Evolutionary conservation across 2,113 vertebrate genomes (phyloP).

Genomic region (Pterocles gutturalis): DNA sequence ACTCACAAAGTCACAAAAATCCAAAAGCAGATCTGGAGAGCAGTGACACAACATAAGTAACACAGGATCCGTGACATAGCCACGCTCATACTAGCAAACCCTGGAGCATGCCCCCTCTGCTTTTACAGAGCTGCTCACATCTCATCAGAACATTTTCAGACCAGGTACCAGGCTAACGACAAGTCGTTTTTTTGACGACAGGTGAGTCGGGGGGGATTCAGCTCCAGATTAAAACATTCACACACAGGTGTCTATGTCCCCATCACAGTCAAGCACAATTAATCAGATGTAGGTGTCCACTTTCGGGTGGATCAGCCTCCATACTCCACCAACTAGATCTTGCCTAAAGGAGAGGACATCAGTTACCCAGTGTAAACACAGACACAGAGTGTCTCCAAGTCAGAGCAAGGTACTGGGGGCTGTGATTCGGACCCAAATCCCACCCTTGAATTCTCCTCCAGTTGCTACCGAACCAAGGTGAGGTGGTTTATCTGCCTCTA

Average conservation of each 20-base stretch:
- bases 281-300: not conserved
- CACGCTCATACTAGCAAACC: not conserved
- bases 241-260: not conserved
- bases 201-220: not conserved
- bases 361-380: not conserved
- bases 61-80: not conserved
- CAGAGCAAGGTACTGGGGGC: not conserved
- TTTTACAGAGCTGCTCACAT: not conserved
- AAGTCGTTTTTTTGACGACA: not conserved
- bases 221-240: not conserved
- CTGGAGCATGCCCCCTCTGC: not conserved
- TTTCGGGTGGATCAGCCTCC: not conserved
- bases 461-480: not conserved
- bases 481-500: not conserved
- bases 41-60: not conserved
- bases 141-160: not conserved
- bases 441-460: not conserved
- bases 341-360: not conserved
- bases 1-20: not conserved
- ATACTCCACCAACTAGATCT: not conserved
- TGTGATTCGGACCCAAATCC: not conserved
- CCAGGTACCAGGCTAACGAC: not conserved
- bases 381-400: fast-evolving
- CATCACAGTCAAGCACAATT: not conserved
- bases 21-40: not conserved